Evolutionary conservation across 1,140 invertebrate genomes (phyloP).

Genomic region (Anthonomus grandis): DNA sequence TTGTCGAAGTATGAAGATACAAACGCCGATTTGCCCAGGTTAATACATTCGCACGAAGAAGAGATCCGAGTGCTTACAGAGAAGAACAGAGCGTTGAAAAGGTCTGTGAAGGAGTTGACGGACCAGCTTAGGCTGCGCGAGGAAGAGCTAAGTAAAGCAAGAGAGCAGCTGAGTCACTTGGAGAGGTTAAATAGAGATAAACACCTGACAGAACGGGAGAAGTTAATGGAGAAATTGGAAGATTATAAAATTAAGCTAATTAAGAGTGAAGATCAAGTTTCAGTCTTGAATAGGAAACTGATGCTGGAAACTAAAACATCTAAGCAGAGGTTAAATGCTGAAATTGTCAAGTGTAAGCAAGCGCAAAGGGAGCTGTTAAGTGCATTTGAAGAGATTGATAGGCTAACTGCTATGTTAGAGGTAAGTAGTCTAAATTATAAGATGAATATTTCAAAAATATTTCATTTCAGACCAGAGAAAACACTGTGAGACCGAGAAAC

Average conservation of each 20-base stretch:
- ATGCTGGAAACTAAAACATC: conserved; percentile 68
- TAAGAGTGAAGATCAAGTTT: conserved; percentile 67
- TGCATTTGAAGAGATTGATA: conserved; percentile 59
- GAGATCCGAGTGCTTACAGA: conserved; percentile 69
- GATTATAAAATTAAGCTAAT: conserved; percentile 61
- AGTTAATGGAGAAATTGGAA: conserved; percentile 61
- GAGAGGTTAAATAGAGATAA: conserved; percentile 56
- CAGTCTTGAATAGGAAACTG: conserved; percentile 62
- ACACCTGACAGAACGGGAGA: conserved; percentile 69
- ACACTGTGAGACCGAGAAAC: conserved; percentile 26
- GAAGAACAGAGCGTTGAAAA: conserved; percentile 64
- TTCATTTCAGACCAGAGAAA: conserved; percentile 32
- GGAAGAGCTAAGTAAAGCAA: conserved; percentile 58
- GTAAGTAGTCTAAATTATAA: conserved; percentile 48
- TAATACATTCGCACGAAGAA: conserved; percentile 70
- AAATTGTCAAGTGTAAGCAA: conserved; percentile 67
- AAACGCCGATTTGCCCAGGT: conserved; percentile 69
- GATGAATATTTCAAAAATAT: conserved; percentile 8
- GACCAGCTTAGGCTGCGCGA: conserved; percentile 66
- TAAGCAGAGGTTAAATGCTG: conserved; percentile 63
- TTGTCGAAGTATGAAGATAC: conserved; percentile 61
- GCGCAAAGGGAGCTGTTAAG: conserved; percentile 64
- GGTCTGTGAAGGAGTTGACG: conserved; percentile 58
- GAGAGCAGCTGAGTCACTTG: conserved; percentile 66
- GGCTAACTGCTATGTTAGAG: conserved; percentile 54